Evolutionary conservation across 2,888 invertebrate genomes (phyloP), one percentile per base, ranked within the genome.

Genomic region (Dolomedes plantarius): DNA sequence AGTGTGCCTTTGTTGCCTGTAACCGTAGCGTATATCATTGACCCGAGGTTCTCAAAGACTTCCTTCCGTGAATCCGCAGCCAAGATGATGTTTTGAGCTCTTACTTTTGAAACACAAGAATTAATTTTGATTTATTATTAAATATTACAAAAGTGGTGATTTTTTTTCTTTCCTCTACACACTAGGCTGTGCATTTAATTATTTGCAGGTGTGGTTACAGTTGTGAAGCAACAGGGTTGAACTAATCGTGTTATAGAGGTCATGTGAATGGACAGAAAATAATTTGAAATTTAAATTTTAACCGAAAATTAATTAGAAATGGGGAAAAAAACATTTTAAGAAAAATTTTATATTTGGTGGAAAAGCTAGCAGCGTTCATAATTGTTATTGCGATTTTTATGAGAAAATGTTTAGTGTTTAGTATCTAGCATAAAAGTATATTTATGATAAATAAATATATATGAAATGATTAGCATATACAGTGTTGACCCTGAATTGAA

Each of bases 21-120:
- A 46, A 46, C 46, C 46, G 46, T 46, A 23, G 56, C 23, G 69
- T 50, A 78, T 78, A 62, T 65, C 29, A 64, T 78, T 71, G 64
- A 71, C 78, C 68, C 29, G 23, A 56, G 5, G 56, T 23, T 56
- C 23, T 56, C 11, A 46, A n/a, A 46, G 23, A 16, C 56, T 19
- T 23, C 19, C 23, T 56, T 56, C 56, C 56, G 56, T 16, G 46
- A 16, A 46, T 46, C 46, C 16, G 46, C 2, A 3, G 23, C 41
- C 3, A 3, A 3, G 56, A 56, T 56, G 56, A 3, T 2, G 19
- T 23, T 56, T 46, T 46, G 2, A 16, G 2, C 46, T 23, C 23
- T 56, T 23, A 23, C 19, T 23, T 56, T n/a, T 56, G 9, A 46
- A 46, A 11, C 9, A 13, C 23, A 56, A 56, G 5, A 56, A 56